Base-by-base conservation (phyloP, 2,888 invertebrate species). In the Lepidochrysops patricia region DNA sequence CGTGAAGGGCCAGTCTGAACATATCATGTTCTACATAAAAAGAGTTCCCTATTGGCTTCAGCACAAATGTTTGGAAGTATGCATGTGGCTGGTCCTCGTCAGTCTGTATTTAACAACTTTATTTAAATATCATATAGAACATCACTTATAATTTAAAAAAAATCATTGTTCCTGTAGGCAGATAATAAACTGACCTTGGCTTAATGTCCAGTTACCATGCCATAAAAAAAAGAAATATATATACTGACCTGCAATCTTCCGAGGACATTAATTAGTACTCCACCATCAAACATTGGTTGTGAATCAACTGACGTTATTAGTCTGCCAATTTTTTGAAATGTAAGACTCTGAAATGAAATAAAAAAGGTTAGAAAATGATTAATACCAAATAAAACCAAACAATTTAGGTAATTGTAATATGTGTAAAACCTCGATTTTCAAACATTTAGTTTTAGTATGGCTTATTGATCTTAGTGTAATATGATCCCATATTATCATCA, bases 231-330 rank as follows among this genome's bases (percentile, higher is more conserved):
- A 56, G 23, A 50, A 29, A 27, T 57, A 12, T n/a, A 50, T 43
- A 57, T 54, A 78, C 88, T 86, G 89, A 98, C 98, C 95, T 98
- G 96, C 77, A 99, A 91, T 90, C 98, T 95, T 72, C 99, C 99
- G 70, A 98, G 91, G 58, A 99, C 98, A 90, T 96, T 96, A 70
- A 99, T 97, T 81, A 98, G 87, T 69, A 99, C 96, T 66, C 98
- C 98, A 63, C 98, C 98, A 88, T 98, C 98, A 76, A 96, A 96
- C 92, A 96, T 98, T n/a, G 99, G 99, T 84, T 99, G 99, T 57
- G 97, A 97, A 82, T 99, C 99, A 64, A 98, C 94, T 26, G 96
- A 95, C 62, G 98, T 98, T 77, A 98, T 94, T 75, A 94, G 92
- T 83, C 98, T 94, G 80, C 94, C 94, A 74, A 98, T 98, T 90